These are phyloP conservation scores for Dryadula phaetusa DNA, from an alignment of 2,888 invertebrate species.

Conservation along the genomic window DNA sequence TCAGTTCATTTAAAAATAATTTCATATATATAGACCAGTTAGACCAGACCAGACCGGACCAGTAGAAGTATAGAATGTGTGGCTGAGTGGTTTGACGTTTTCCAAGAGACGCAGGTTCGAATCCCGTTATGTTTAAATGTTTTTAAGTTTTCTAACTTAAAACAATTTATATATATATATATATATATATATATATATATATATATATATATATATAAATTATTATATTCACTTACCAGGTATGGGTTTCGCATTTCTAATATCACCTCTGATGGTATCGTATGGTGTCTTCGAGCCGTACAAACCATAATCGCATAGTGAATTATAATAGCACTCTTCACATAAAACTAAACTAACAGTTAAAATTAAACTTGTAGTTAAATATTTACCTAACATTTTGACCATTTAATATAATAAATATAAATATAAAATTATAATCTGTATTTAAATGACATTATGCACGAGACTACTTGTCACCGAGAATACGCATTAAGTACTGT, in stretches of 20 bases:
- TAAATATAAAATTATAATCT: background rate
- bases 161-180: too few species aligned
- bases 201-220: too few species aligned
- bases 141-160: too few species aligned
- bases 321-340: slow-evolving; percentile 67
- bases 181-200: too few species aligned
- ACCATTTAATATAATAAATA: background rate
- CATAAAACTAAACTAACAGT: slow-evolving; percentile 44
- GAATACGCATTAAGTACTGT: background rate
- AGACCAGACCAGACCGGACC: too few species aligned
- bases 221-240: slow-evolving; percentile 64
- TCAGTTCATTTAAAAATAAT: too few species aligned
- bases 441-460: slow-evolving; percentile 1
- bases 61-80: too few species aligned
- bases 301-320: slow-evolving; percentile 57
- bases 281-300: slow-evolving; percentile 72
- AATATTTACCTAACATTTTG: slow-evolving; percentile 23
- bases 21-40: too few species aligned
- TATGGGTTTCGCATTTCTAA: slow-evolving; percentile 57
- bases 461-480: background rate
- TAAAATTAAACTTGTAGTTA: slow-evolving; percentile 2
- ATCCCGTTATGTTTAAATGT: too few species aligned
- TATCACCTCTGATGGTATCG: slow-evolving; percentile 67
- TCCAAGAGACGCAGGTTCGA: too few species aligned
- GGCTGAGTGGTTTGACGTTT: too few species aligned